A percentile compares a stretch with the other conserved stretches of the same genome.
These are phyloP conservation scores for Reticulitermes lucifugus DNA, from an alignment of 2,888 invertebrate species.

Conservation along the genomic window DNA sequence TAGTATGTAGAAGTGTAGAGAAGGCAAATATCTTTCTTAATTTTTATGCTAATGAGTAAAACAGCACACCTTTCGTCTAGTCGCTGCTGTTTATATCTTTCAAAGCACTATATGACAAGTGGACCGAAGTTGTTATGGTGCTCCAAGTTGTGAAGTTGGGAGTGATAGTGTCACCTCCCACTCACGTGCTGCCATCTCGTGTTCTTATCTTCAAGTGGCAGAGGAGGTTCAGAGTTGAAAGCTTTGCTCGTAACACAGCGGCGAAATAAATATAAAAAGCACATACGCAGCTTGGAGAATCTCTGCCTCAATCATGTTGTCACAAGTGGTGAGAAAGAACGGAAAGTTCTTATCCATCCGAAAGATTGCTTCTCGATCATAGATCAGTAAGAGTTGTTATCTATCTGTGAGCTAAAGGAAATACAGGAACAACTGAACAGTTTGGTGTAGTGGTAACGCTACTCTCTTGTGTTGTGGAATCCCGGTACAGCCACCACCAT, in stretches of 20 bases:
- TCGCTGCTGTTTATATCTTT: too few relatives aligned
- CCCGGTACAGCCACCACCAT: too few relatives aligned
- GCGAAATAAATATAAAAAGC: constrained; percentile 1
- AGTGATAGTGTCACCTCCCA: constrained; percentile 13
- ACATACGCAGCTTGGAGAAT: background rate
- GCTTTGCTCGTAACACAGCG: background rate
- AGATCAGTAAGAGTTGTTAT: background rate
- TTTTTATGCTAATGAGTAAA: too few relatives aligned
- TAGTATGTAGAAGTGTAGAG: too few relatives aligned
- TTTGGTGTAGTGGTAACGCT: too few relatives aligned
- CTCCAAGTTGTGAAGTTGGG: background rate
- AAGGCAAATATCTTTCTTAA: too few relatives aligned
- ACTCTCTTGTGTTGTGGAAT: too few relatives aligned
- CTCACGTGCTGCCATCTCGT: constrained; percentile 22
- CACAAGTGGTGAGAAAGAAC: background rate
- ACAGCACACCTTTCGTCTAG: too few relatives aligned
- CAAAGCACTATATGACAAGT: background rate
- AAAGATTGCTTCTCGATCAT: background rate
- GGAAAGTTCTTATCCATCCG: too few relatives aligned
- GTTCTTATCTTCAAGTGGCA: constrained; percentile 17
- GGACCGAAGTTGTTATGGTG: background rate
- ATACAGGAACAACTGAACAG: too few relatives aligned
- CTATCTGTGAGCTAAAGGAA: background rate
- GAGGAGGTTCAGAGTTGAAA: background rate
- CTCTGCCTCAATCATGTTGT: constrained; percentile 10